Base-by-base conservation (phyloP, 2,888 invertebrate species). In the Stenoptilia bipunctidactyla region DNA sequence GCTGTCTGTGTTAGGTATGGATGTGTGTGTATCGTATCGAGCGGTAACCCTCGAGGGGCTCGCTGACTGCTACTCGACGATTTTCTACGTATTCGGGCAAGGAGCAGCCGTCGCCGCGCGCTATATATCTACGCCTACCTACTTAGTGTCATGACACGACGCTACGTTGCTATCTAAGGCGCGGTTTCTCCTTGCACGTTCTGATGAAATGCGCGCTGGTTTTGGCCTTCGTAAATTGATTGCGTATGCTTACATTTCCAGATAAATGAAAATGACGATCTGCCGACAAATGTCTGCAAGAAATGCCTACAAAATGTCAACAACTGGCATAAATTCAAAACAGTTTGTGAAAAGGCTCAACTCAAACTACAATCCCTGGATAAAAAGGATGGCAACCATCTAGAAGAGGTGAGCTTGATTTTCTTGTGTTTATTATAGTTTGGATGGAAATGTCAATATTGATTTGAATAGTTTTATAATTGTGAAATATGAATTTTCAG, bases 271-370 rank as follows among this genome's bases (percentile, higher is more conserved):
- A 79, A 84, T 64, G 90, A 91, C 66, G 87, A 85, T 56, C 59
- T 90, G 59, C 87, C 90, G 15, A 89, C 87, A 13, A 80, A 87
- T 67, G 86, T 90, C 61, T 91, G 91, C 67, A 77, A 76, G 51
- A 79, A 83, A 55, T 91, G 91, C 58, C 64, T 87, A 53, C 80
- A 77, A 54, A 88, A 86, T 74, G 85, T 91, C 51, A 88, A 88
- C 58, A 86, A 85, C 61, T 91, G 90, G 89, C 85, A 88, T 57
- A 67, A 75, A 48, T 91, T 88, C 74, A 90, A 88, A 66, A 77
- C 85, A 61, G 73, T 85, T 14, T 91, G 90, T 70, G 79, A 86
- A 52, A 85, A 84, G 58, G 87, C 90, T 49, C 90, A 91, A 76
- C 84, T 80, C 58, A 90, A 88, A 68, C 71, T 90, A 53, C 80